A percentile compares a stretch with the other conserved stretches of the same genome.
phyloP scores from a whole-genome alignment of 1,140 invertebrate species.

The Leptestheria dahalacensis region DNA sequence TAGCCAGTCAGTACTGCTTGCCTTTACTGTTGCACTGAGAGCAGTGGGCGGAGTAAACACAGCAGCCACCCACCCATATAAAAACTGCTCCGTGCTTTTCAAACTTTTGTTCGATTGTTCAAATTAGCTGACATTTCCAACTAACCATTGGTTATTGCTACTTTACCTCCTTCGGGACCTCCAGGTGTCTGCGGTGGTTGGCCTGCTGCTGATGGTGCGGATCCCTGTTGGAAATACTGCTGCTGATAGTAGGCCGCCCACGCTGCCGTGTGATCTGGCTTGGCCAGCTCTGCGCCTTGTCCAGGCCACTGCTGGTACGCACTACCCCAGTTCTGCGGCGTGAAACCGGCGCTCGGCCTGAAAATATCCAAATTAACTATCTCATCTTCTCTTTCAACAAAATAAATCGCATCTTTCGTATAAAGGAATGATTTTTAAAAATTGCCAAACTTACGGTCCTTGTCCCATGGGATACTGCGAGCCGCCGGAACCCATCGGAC shows the following conservation, averaged over 20 bases:
- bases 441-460: constrained; percentile 16
- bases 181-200: constrained; percentile 11
- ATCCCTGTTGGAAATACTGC: constrained; percentile 19
- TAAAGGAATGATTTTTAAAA: not conserved
- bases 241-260: constrained; percentile 38
- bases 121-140: too few species aligned
- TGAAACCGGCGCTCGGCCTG: constrained; percentile 5
- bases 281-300: constrained; percentile 26
- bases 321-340: constrained; percentile 34
- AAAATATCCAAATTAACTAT: too few species aligned
- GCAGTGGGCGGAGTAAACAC: not conserved
- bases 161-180: not conserved
- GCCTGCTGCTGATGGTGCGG: constrained; percentile 19
- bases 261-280: constrained; percentile 29
- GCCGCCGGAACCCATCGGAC: constrained; percentile 5
- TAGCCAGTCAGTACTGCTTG: not conserved
- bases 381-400: too few species aligned
- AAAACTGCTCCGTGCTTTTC: not conserved
- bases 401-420: not conserved
- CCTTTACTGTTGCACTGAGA: not conserved
- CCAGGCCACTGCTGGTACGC: constrained; percentile 30
- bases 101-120: too few species aligned
- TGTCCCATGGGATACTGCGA: constrained; percentile 14
- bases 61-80: not conserved
- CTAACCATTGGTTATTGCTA: too few species aligned